phyloP scores from a whole-genome alignment of 2,113 vertebrate genomes.

The Aphelocoma coerulescens region DNA sequence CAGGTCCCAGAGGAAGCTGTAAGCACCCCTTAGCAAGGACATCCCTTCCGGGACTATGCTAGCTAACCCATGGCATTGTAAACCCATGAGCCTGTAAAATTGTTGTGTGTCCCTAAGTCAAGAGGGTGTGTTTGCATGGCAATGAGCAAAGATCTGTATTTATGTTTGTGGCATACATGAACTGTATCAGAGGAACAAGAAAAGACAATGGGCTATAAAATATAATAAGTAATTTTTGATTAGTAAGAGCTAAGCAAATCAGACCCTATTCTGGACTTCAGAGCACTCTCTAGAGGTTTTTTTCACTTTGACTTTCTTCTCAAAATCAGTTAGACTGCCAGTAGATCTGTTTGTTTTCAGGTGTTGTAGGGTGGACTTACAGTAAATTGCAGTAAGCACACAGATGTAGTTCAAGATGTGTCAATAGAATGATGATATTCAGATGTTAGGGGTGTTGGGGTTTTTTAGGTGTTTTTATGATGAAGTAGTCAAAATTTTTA shows the following conservation, averaged over 20 bases:
- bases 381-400: background rate
- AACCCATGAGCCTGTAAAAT: background rate
- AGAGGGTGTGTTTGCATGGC: background rate
- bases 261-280: background rate
- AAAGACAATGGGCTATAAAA: background rate
- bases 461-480: background rate
- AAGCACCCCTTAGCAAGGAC: too few species aligned
- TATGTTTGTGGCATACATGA: background rate
- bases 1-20: too few species aligned
- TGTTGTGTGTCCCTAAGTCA: background rate
- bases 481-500: background rate
- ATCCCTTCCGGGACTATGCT: too few species aligned
- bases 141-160: background rate
- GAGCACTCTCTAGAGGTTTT: background rate
- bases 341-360: slow-evolving; percentile 31
- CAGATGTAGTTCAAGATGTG: background rate
- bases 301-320: background rate
- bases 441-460: rapidly evolving
- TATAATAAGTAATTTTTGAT: background rate
- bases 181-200: background rate
- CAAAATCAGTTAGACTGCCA: background rate
- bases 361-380: background rate
- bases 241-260: background rate
- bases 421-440: background rate
- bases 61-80: too few species aligned